Percentiles rank a stretch among this genome's conserved stretches.
These are phyloP conservation scores for Cotesia chilonis DNA, from an alignment of 1,140 invertebrate species.

Conservation along the genomic window DNA sequence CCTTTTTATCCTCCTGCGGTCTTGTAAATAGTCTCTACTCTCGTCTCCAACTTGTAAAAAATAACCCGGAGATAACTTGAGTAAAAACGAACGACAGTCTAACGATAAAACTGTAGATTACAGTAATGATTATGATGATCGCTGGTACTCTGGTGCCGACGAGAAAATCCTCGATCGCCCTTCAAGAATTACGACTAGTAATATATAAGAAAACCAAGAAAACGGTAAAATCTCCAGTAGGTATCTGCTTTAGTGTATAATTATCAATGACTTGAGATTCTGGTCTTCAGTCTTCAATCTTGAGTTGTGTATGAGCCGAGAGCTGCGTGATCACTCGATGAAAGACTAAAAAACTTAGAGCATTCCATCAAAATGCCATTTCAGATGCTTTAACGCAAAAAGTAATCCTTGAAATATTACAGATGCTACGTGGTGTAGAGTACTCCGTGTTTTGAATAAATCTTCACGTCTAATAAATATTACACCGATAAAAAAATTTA, in stretches of 20 bases:
- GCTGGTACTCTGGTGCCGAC: constrained; percentile 11
- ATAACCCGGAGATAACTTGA: neutral
- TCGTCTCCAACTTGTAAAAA: neutral
- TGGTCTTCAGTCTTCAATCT: neutral
- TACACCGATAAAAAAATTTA: no score
- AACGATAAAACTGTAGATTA: neutral
- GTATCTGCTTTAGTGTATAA: constrained; percentile 7
- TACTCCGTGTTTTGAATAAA: neutral
- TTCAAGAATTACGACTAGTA: constrained; percentile 11
- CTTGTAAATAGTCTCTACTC: neutral
- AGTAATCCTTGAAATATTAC: constrained; percentile 1
- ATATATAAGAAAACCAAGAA: constrained; percentile 6
- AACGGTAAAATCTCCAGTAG: neutral
- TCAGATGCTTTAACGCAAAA: neutral
- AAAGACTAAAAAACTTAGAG: neutral
- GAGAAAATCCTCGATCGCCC: constrained; percentile 24
- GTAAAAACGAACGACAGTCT: constrained; percentile 11
- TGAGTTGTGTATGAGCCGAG: no score
- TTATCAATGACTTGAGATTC: constrained; percentile 1
- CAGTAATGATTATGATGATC: no score
- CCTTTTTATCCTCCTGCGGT: neutral
- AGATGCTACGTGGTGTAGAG: no score
- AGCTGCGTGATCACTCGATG: neutral
- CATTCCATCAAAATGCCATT: constrained; percentile 15
- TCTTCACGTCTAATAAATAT: no score